Evolutionary conservation across 2,797 vertebrate species (phyloP).

Genomic region (Limosa lapponica): DNA sequence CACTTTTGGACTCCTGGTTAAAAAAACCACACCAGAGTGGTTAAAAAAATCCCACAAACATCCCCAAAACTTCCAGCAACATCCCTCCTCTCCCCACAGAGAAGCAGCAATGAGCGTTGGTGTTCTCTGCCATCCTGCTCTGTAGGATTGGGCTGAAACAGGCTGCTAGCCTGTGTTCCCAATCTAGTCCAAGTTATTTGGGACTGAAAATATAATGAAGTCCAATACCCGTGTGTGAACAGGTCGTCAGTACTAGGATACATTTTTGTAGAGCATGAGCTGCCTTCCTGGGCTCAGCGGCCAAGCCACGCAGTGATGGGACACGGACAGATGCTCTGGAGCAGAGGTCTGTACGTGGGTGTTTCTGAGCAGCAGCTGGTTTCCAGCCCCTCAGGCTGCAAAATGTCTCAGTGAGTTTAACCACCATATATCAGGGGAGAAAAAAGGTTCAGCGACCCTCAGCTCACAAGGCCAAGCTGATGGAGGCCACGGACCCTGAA

Average conservation of each 20-base stretch:
- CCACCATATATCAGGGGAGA: not conserved
- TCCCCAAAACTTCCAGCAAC: not conserved
- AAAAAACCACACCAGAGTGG: not conserved
- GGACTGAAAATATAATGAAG: not conserved
- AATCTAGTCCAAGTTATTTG: not conserved
- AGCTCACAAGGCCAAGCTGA: not conserved
- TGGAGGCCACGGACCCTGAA: accelerated
- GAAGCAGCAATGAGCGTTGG: not conserved
- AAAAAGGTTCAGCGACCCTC: not conserved
- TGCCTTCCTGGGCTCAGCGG: not conserved
- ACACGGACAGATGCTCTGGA: accelerated
- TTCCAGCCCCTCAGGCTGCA: not conserved
- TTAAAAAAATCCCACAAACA: not conserved
- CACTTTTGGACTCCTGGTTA: not conserved
- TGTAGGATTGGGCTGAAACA: not conserved
- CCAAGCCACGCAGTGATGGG: accelerated
- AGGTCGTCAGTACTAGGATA: not conserved
- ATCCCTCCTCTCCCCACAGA: not conserved
- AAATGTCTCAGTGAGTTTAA: not conserved
- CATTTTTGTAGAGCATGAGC: not conserved
- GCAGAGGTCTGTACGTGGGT: not conserved
- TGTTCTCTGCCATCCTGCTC: not conserved
- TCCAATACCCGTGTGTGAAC: accelerated
- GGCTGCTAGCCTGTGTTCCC: not conserved
- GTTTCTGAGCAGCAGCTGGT: not conserved